Evolutionary conservation across 2,888 invertebrate genomes (phyloP).

Genomic region (Phoronis australis): DNA sequence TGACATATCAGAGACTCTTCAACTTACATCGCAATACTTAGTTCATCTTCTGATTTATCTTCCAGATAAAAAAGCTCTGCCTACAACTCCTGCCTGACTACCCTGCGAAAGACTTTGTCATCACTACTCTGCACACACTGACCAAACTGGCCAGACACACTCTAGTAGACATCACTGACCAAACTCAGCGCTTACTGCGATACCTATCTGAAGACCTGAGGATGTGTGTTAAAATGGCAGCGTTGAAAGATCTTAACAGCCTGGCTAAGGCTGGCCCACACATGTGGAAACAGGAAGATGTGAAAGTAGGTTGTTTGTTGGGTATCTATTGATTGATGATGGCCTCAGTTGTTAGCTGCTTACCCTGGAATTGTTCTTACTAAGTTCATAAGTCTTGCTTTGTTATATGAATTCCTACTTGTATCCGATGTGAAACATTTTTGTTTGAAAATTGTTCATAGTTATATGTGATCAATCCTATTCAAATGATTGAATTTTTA

Average conservation of each 20-base stretch:
- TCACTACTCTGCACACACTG: constrained; percentile 77
- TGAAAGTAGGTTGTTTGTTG: too few species aligned
- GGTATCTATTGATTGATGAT: too few species aligned
- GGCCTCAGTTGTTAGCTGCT: too few species aligned
- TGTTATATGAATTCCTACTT: too few species aligned
- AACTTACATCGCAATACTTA: background rate
- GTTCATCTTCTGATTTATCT: constrained; percentile 5
- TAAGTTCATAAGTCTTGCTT: too few species aligned
- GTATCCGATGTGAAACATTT: too few species aligned
- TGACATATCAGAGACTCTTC: background rate
- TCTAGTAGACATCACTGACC: constrained; percentile 82
- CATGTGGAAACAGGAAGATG: too few species aligned
- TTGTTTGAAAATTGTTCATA: too few species aligned
- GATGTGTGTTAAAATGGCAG: constrained; percentile 65
- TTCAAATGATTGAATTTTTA: too few species aligned
- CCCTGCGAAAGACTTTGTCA: constrained; percentile 73
- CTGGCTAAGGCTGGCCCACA: constrained; percentile 72
- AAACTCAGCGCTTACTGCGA: constrained; percentile 64
- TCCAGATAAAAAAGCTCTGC: constrained; percentile 65
- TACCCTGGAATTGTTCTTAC: too few species aligned
- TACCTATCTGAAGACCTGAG: constrained; percentile 68
- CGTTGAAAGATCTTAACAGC: constrained; percentile 64
- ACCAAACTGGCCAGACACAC: constrained; percentile 84
- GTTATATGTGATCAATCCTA: too few species aligned
- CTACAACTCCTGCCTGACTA: constrained; percentile 70